Evolutionary conservation across 2,113 vertebrate species (phyloP), one percentile per base, ranked within the genome.

Genomic region (Stegastes partitus): DNA sequence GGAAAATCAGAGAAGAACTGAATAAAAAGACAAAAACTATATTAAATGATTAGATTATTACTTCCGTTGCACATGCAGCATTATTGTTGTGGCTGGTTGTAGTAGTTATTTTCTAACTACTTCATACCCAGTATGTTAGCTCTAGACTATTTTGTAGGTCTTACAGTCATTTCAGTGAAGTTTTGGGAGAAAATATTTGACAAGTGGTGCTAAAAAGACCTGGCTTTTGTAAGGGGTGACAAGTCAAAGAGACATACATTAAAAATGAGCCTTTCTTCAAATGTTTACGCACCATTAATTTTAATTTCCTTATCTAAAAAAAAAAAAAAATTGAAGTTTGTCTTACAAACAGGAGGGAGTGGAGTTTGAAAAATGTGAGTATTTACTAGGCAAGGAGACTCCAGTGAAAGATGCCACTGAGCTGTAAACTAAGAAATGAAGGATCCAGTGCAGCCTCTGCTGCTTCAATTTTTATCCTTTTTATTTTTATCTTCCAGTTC

Each of bases 1-100:
- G 44, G 55, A 57, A 51, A 28, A 76, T 11, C 2, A 73, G n/a
- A 47, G n/a, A 34, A 62, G 21, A 34, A 39, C 23, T 75, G 0
- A 56, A 77, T 11, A 28, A 57, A 74, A 68, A 18, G 1, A 10
- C 7, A 56, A 50, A 28, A 28, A 26, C 1, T 8, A 47, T 15
- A 42, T 42, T 14, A 15, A 42, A 42, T 12, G 11, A 42, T 15
- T 15, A 42, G 14, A 28, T 49, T 49, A 5, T 49, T 49, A 49
- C 18, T n/a, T 49, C 47, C n/a, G 47, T 49, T n/a, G 16, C 6
- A 47, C 45, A 47, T 18, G 47, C 2, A 7, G 19, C 18, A 49
- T 49, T 49, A 19, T n/a, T 49, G 19, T 49, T 49, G 19, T 8
- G 2, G 19, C 6, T 19, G 5, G 19, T 9, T n/a, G 47, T 19